Base-by-base conservation (phyloP, 2,797 vertebrate genomes). In the Prionace glauca region DNA sequence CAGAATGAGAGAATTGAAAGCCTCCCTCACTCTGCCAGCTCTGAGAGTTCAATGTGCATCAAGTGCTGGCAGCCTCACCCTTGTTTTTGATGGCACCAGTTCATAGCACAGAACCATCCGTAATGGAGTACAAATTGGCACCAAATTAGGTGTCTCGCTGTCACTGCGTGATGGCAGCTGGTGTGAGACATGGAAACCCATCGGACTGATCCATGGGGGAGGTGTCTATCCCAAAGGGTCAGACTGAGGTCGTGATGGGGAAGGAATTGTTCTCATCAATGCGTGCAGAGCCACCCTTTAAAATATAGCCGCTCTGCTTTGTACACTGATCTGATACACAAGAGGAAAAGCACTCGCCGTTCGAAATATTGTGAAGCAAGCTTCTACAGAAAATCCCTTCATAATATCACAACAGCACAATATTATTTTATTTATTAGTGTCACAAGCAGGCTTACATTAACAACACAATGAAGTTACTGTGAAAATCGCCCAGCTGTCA, bases 111-210 rank as follows among this genome's bases (percentile, higher is more conserved):
- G 20, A 67, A 65, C 88, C 18, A 14, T 67, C 88, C 62, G 24
- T 41, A 67, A 92, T 69, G 90, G 62, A 69, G n/a, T 36, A 36
- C 90, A 92, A 92, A 92, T 92, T 41, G 69, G 9, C n/a, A 92
- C 65, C 88, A 91, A 67, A 91, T 67, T 67, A 91, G 32, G 32
- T 36, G 32, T 36, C 90, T 69, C 36, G 11, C 22, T 24, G 62
- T 92, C n/a, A 69, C 62, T 62, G n/a, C 90, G 1, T 41, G n/a
- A 22, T n/a, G 20, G 90, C 90, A 92, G 65, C n/a, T 92, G 65
- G 90, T 41, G n/a, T 26, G 90, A 69, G 36, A 69, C 9, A 41
- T 41, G n/a, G 65, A 92, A 41, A 24, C 65, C 24, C 9, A 36
- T 24, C 10, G 20, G 90, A 1, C n/a, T 67, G 36, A 24, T 92